Evolutionary conservation across 1,140 invertebrate species (phyloP).

Genomic region (Zophobas atratus): DNA sequence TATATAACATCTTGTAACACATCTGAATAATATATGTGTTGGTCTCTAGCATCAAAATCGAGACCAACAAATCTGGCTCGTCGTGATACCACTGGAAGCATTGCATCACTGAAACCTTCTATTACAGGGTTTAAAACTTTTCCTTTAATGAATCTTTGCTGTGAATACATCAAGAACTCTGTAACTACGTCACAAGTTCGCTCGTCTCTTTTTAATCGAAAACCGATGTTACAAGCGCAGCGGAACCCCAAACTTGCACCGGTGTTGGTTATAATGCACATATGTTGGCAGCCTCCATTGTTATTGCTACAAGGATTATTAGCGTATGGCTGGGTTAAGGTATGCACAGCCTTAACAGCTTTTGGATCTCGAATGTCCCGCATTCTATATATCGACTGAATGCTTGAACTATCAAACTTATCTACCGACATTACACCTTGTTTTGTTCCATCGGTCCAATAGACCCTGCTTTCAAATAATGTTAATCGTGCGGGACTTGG

Average conservation of each 20-base stretch:
- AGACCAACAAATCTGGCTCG: conserved; percentile 96
- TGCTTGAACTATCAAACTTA: conserved; percentile 86
- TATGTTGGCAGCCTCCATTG: conserved; percentile 94
- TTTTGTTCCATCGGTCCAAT: conserved; percentile 96
- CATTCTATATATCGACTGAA: conserved; percentile 86
- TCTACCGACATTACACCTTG: conserved; percentile 94
- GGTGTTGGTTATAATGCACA: conserved; percentile 93
- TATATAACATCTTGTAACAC: conserved; percentile 98
- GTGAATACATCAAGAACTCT: conserved; percentile 97
- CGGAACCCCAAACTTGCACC: conserved; percentile 88
- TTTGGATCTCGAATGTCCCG: conserved; percentile 86
- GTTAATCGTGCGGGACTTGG: conserved; percentile 89
- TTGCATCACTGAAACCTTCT: conserved; percentile 94
- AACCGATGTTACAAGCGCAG: conserved; percentile 96
- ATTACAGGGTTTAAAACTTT: conserved; percentile 92
- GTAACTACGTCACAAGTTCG: conserved; percentile 88
- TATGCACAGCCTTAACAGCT: conserved; percentile 87
- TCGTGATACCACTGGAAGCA: conserved; percentile 90
- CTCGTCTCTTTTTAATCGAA: conserved; percentile 81
- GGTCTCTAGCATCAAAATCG: conserved; percentile 93
- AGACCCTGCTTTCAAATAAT: conserved; percentile 92
- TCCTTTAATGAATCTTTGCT: conserved; percentile 97
- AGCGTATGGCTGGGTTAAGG: conserved; percentile 81
- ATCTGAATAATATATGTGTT: conserved; percentile 97
- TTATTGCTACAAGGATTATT: conserved; percentile 92